phyloP scores from a whole-genome alignment of 1,140 invertebrate species.

The Leguminivora glycinivorella region DNA sequence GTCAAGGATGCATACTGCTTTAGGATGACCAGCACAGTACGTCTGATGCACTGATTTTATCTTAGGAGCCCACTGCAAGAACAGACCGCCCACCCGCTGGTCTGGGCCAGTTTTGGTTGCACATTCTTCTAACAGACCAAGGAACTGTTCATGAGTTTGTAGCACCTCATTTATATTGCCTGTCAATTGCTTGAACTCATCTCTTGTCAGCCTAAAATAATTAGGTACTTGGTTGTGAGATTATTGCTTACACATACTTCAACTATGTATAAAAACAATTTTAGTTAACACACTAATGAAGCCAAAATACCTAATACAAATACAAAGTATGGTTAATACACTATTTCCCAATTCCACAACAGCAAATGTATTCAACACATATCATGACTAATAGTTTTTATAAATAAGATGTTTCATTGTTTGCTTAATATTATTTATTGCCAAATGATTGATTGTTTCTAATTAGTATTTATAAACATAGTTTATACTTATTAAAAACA shows the following conservation, averaged over 20 bases:
- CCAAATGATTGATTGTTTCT: too few species aligned
- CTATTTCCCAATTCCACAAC: too few species aligned
- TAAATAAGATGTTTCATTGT: too few species aligned
- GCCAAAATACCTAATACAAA: too few species aligned
- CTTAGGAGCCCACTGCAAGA: slow-evolving; percentile 91
- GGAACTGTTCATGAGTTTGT: slow-evolving; percentile 89
- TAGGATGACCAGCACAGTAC: slow-evolving; percentile 96
- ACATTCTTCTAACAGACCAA: slow-evolving; percentile 88
- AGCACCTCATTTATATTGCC: slow-evolving; percentile 94
- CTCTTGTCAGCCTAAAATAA: slow-evolving; percentile 85
- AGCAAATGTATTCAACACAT: too few species aligned
- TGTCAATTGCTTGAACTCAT: slow-evolving; percentile 92
- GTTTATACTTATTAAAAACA: too few species aligned
- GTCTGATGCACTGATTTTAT: slow-evolving; percentile 91
- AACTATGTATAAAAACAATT: too few species aligned
- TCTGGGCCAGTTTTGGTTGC: slow-evolving; percentile 83
- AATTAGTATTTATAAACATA: too few species aligned
- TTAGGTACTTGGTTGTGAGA: neutral
- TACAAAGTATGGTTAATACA: too few species aligned
- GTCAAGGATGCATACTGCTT: slow-evolving; percentile 94
- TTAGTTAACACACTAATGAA: too few species aligned
- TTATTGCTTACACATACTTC: neutral
- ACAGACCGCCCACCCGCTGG: slow-evolving; percentile 94
- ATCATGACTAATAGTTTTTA: too few species aligned
- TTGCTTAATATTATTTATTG: too few species aligned